These are phyloP conservation scores for Misgurnus mizolepis DNA, from an alignment of 2,113 vertebrate genomes.

Conservation along the genomic window DNA sequence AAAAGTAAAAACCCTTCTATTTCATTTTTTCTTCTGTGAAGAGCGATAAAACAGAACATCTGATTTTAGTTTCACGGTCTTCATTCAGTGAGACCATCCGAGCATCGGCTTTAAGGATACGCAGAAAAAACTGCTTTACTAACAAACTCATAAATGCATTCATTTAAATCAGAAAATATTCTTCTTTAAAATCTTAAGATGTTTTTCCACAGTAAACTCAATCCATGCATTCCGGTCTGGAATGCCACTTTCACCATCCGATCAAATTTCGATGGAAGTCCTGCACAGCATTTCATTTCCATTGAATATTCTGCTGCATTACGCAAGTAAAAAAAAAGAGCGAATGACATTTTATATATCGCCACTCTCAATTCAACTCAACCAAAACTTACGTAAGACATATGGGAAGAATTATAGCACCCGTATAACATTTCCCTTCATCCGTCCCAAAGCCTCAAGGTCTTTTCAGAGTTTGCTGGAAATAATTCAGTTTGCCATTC, in stretches of 20 bases:
- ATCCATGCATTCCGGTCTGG: too few relatives aligned
- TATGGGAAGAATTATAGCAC: not conserved
- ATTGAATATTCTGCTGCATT: too few relatives aligned
- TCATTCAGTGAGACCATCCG: not conserved
- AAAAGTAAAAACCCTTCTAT: not conserved
- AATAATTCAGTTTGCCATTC: not conserved
- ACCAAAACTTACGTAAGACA: not conserved
- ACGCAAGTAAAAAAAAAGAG: not conserved
- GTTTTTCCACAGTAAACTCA: too few relatives aligned
- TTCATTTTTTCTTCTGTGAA: not conserved
- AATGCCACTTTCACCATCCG: too few relatives aligned
- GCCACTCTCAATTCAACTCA: not conserved
- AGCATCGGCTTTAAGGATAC: not conserved
- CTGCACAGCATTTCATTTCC: too few relatives aligned
- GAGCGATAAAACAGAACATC: not conserved
- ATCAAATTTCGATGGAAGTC: too few relatives aligned
- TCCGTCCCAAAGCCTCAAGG: not conserved
- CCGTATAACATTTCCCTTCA: not conserved
- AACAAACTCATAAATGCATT: not conserved
- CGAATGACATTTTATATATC: not conserved
- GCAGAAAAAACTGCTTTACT: not conserved
- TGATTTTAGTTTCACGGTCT: slow-evolving; percentile 7
- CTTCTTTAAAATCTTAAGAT: too few relatives aligned
- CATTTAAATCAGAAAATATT: too few relatives aligned
- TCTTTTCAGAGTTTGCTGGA: not conserved